Evolutionary conservation across 2,888 invertebrate genomes (phyloP).

Genomic region (Micropterix aruncella): DNA sequence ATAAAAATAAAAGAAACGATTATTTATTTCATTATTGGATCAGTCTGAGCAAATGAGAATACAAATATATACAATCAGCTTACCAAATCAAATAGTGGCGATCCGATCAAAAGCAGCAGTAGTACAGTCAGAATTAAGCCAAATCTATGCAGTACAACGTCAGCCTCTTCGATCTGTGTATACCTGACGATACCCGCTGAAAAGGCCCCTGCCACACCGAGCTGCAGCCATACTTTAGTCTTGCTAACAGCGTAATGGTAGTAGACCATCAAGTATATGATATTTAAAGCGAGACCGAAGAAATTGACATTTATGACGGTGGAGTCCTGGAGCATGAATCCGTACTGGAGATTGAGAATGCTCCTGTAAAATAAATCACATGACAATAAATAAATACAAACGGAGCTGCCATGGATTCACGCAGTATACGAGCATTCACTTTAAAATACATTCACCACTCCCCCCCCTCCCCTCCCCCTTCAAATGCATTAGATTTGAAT

Average conservation of each 20-base stretch:
- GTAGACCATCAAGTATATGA: constrained; percentile 50
- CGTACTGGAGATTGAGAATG: constrained; percentile 62
- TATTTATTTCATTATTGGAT: too few species aligned
- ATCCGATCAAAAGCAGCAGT: constrained; percentile 50
- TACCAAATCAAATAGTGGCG: constrained; percentile 57
- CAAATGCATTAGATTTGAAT: too few species aligned
- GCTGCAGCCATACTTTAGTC: constrained; percentile 35
- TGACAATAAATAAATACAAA: too few species aligned
- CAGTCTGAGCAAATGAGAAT: too few species aligned
- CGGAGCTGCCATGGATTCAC: not conserved
- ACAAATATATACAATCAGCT: constrained; percentile 18
- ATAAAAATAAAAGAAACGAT: constrained; percentile 8
- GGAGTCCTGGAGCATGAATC: constrained; percentile 54
- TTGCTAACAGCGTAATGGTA: constrained; percentile 38
- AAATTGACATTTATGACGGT: constrained; percentile 69
- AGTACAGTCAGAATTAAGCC: constrained; percentile 56
- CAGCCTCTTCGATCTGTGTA: constrained; percentile 48
- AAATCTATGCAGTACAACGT: constrained; percentile 50
- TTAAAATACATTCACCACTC: too few species aligned
- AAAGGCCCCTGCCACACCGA: constrained; percentile 40
- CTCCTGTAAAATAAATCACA: constrained; percentile 52
- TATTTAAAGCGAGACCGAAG: constrained; percentile 55
- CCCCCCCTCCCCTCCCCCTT: too few species aligned
- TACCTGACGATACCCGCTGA: constrained; percentile 47
- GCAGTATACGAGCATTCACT: too few species aligned